A percentile compares a stretch with the other conserved stretches of the same genome.
Evolutionary conservation across 2,113 vertebrate genomes (phyloP).

Genomic region (Hylia prasina): DNA sequence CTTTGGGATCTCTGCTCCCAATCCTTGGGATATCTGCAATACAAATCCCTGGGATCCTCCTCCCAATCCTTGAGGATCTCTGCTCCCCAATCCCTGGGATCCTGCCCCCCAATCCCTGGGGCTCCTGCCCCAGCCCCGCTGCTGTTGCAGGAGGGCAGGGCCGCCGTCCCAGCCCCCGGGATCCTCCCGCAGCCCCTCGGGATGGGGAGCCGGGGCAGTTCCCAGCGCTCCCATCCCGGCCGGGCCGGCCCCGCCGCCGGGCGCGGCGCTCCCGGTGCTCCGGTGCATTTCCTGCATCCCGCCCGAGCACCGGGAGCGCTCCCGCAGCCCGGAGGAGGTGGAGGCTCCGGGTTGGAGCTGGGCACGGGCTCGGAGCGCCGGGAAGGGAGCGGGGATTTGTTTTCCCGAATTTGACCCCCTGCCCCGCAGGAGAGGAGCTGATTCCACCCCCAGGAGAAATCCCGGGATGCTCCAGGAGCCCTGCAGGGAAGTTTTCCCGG

Average conservation of each 20-base stretch:
- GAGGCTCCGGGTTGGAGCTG: not conserved
- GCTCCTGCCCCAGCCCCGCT: not conserved
- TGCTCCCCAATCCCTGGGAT: not conserved
- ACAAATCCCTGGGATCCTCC: too few relatives aligned
- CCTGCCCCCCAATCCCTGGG: not conserved
- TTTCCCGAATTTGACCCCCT: not conserved
- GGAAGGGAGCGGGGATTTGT: not conserved
- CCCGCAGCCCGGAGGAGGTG: not conserved
- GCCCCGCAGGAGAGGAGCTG: not conserved
- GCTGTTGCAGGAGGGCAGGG: not conserved
- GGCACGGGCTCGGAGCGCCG: not conserved
- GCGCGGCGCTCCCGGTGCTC: not conserved
- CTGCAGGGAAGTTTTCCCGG: not conserved
- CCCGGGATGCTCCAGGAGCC: not conserved
- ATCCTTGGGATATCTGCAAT: too few relatives aligned
- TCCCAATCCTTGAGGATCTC: too few relatives aligned
- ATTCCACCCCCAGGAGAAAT: not conserved
- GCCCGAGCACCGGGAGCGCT: not conserved
- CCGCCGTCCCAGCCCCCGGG: not conserved
- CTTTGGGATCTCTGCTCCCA: too few relatives aligned
- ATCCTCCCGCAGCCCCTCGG: not conserved
- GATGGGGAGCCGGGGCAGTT: not conserved
- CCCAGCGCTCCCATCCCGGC: not conserved
- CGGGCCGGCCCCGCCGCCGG: too few relatives aligned
- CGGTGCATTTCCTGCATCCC: not conserved